Base-by-base conservation (phyloP, 1,140 invertebrate species). In the Lethrus apterus region DNA sequence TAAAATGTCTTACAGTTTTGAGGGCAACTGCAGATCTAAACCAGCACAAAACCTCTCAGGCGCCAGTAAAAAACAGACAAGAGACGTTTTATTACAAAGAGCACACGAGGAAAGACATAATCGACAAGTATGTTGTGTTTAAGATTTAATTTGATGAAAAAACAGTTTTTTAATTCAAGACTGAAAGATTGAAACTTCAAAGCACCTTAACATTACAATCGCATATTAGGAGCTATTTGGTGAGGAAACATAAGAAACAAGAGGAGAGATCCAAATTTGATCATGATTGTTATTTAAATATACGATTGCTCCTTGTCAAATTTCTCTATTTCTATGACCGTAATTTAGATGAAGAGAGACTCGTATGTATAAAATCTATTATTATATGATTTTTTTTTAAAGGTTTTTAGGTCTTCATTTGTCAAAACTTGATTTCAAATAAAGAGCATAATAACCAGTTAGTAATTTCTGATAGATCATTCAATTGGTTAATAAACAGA, bases 21-120 rank as follows among this genome's bases (percentile, higher is more conserved):
- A 97, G 63, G 93, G 93, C 34, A 85, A 95, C 62, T 91, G 88
- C 66, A 78, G 86, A 48, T 75, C 85, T 33, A 83, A 80, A 64
- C 93, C 93, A 1, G 78, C 89, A 51, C 91, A 95, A 71, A 93
- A 89, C 71, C 74, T 95, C 53, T 80, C 88, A 33, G 93, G 93
- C 30, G 84, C 86, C 3, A 90, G 86, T 68, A 81, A 66, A 70
- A 81, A 77, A 70, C 78, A 77, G 71, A 81, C 78, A 21, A 80
- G 84, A 57, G 81, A 88, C 56, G 76, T 80, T 45, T 70, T 95
- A 13, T 70, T 96, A 40, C 76, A 81, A 36, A 79, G 84, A 65
- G 84, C 85, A 21, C 86, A 91, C 55, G 72, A 80, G 57, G 89
- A 95, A 69, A 75, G 93, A 55, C 74, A 82, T 36, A 91, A 92